These are phyloP conservation scores for Bombyx mandarina DNA, from an alignment of 1,140 invertebrate genomes.

Conservation along the genomic window DNA sequence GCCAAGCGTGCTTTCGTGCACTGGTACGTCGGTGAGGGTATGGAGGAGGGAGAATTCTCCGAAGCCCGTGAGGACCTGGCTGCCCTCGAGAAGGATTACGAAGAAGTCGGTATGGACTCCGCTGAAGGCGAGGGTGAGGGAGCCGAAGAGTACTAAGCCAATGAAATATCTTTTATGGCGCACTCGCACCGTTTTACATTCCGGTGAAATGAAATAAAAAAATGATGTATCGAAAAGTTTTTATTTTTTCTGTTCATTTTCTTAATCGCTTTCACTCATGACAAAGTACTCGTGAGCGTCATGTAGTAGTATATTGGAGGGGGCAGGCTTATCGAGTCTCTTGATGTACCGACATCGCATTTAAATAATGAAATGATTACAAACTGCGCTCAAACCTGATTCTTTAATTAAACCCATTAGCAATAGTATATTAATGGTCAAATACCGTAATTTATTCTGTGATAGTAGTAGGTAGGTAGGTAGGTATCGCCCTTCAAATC, in stretches of 20 bases:
- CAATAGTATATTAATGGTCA: no score
- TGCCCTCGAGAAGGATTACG: slow-evolving; percentile 90
- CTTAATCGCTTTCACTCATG: no score
- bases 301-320: no score
- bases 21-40: slow-evolving; percentile 90
- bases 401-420: no score
- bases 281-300: no score
- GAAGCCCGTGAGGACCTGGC: slow-evolving; percentile 91
- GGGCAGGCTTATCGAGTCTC: no score
- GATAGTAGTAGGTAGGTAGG: no score
- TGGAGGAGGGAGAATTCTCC: slow-evolving; percentile 90
- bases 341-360: no score
- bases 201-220: slow-evolving; percentile 47
- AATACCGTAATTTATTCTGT: no score
- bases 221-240: neutral
- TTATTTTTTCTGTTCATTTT: neutral
- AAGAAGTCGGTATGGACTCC: slow-evolving; percentile 85
- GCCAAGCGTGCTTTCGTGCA: slow-evolving; percentile 89
- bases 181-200: slow-evolving; percentile 47
- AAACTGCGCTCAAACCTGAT: no score
- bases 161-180: slow-evolving; percentile 25
- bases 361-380: no score
- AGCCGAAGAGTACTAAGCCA: slow-evolving; percentile 77
- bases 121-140: slow-evolving; percentile 81
- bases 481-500: no score